These are phyloP conservation scores for Galerucella calmariensis DNA, from an alignment of 2,888 invertebrate species.

Conservation along the genomic window DNA sequence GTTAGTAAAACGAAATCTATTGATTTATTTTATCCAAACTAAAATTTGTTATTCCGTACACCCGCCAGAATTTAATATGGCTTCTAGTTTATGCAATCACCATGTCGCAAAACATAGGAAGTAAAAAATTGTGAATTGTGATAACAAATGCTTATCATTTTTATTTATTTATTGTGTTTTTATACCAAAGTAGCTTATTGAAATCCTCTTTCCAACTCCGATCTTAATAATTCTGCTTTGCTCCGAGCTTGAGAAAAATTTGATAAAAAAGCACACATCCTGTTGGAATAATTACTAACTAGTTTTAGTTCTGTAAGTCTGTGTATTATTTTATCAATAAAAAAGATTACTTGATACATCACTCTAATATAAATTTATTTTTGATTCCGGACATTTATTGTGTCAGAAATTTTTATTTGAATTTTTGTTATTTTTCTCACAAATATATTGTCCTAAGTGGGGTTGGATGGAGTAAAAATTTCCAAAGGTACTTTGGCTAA, in stretches of 20 bases:
- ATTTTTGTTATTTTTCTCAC: too few species aligned
- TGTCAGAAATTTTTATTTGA: too few species aligned
- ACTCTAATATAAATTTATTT: too few species aligned
- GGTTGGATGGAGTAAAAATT: constrained; percentile 30
- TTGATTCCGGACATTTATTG: too few species aligned
- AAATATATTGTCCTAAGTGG: background rate
- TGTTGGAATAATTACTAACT: too few species aligned
- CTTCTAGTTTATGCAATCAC: constrained; percentile 39
- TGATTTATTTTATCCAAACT: too few species aligned
- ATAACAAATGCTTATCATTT: constrained; percentile 35
- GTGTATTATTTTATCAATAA: too few species aligned
- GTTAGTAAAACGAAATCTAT: too few species aligned
- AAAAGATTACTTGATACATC: too few species aligned
- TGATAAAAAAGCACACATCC: too few species aligned
- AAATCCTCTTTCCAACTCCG: constrained; percentile 30
- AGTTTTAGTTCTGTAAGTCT: too few species aligned
- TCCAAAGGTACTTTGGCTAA: constrained; percentile 51
- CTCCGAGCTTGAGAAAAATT: background rate
- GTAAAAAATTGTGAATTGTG: constrained; percentile 27
- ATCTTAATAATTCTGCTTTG: background rate
- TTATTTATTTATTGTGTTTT: constrained; percentile 38
- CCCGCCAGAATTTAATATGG: constrained; percentile 40
- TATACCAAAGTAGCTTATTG: constrained; percentile 31
- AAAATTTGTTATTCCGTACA: background rate
- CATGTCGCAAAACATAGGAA: constrained; percentile 17